Conservation (phyloP, 1,140 invertebrate genomes). For the Solen grandis region DNA sequence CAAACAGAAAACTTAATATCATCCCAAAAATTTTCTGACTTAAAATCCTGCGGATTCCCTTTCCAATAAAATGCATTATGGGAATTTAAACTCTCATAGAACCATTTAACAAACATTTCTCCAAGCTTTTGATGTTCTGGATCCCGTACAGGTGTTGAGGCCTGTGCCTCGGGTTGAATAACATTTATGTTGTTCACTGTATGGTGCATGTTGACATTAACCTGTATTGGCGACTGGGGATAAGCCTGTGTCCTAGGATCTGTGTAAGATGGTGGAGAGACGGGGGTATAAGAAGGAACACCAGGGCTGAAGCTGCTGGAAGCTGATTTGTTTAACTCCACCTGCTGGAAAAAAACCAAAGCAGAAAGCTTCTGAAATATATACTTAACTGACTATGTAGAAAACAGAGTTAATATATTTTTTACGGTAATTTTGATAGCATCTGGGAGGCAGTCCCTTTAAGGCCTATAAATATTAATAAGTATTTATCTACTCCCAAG, state of each 20-base stretch:
- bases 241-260: neutral
- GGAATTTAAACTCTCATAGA: conserved; percentile 83
- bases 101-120: conserved; percentile 84
- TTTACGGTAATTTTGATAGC: no score
- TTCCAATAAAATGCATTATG: conserved; percentile 68
- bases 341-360: no score
- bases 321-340: no score
- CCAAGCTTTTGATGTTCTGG: conserved; percentile 80
- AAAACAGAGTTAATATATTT: no score
- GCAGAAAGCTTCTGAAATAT: no score
- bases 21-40: conserved; percentile 83
- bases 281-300: neutral
- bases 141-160: neutral
- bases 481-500: no score
- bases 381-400: no score
- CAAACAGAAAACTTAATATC: conserved; percentile 80
- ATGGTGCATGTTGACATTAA: neutral
- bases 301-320: no score
- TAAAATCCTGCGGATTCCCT: conserved; percentile 74
- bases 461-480: no score
- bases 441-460: no score
- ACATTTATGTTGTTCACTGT: neutral
- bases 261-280: neutral
- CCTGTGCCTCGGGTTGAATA: neutral
- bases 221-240: neutral